These are phyloP conservation scores for Benthosema pterotum DNA, from an alignment of 2,797 vertebrate species.

Conservation along the genomic window DNA sequence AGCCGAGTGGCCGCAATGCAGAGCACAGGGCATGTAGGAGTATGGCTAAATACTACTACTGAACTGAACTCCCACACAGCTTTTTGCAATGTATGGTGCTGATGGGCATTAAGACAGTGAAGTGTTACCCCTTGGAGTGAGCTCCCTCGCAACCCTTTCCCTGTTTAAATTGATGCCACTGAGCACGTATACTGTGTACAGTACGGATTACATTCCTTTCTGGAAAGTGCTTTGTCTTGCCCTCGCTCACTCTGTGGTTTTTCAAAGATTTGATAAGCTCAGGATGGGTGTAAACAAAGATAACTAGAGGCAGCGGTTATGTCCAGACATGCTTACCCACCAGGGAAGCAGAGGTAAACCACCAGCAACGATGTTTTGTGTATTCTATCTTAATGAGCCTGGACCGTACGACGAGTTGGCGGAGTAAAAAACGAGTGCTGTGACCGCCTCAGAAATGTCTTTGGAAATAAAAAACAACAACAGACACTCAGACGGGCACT, in stretches of 20 bases:
- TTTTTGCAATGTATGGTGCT: background rate
- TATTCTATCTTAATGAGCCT: background rate
- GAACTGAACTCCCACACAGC: conserved; percentile 21
- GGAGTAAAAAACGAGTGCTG: too few relatives aligned
- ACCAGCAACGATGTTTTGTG: conserved; percentile 1
- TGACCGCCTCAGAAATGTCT: too few relatives aligned
- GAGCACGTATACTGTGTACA: background rate
- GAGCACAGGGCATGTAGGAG: conserved; percentile 24
- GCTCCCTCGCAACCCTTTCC: background rate
- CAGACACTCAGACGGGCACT: too few relatives aligned
- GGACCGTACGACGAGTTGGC: conserved; percentile 7
- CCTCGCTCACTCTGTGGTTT: background rate
- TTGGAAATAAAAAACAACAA: too few relatives aligned
- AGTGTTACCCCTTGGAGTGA: background rate
- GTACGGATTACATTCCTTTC: background rate
- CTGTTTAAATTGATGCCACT: background rate
- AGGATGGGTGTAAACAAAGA: conserved; percentile 29
- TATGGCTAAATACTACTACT: conserved; percentile 19
- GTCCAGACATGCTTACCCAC: conserved; percentile 19
- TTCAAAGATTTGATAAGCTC: conserved; percentile 30
- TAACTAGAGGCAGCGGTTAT: conserved; percentile 7
- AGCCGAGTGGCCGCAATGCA: conserved; percentile 1
- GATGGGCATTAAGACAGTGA: conserved; percentile 3
- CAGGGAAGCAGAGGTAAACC: conserved; percentile 10
- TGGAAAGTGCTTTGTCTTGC: background rate